Percentiles rank a stretch among this genome's conserved stretches.
phyloP scores from a whole-genome alignment of 2,797 vertebrate species.

The Amniataba percoides region DNA sequence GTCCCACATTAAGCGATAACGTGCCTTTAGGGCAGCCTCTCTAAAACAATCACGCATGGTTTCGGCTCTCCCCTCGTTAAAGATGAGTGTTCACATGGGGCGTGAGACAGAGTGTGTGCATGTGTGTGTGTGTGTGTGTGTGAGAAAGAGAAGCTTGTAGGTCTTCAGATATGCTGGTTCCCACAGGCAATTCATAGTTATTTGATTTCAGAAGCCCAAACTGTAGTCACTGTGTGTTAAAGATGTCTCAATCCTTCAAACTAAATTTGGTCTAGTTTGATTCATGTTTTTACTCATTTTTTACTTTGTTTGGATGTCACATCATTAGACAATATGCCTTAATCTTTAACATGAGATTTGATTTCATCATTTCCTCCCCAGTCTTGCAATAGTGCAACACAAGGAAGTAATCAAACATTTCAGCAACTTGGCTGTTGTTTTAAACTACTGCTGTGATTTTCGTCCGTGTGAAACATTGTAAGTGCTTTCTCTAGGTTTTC shows the following conservation, averaged over 20 bases:
- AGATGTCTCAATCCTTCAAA: conserved; percentile 38
- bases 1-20: conserved; percentile 81
- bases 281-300: too few species aligned
- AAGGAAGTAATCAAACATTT: not conserved
- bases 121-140: conserved; percentile 39
- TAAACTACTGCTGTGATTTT: not conserved
- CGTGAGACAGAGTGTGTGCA: conserved; percentile 67
- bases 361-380: not conserved
- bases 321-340: not conserved
- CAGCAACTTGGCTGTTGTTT: not conserved
- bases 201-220: conserved; percentile 66
- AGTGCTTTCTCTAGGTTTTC: not conserved
- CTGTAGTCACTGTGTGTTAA: conserved; percentile 31
- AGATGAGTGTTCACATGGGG: conserved; percentile 85
- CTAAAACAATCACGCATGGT: conserved; percentile 87
- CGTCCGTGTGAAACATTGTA: not conserved
- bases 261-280: conserved; percentile 5
- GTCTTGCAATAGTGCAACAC: not conserved
- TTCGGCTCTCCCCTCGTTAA: conserved; percentile 86
- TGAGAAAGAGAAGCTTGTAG: conserved; percentile 65
- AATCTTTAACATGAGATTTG: not conserved
- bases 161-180: conserved; percentile 76
- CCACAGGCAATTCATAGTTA: conserved; percentile 72
- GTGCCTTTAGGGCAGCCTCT: conserved; percentile 87
- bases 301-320: not conserved